Base-by-base conservation (phyloP, 2,888 invertebrate genomes). In the Amblyjoppa proteus region DNA sequence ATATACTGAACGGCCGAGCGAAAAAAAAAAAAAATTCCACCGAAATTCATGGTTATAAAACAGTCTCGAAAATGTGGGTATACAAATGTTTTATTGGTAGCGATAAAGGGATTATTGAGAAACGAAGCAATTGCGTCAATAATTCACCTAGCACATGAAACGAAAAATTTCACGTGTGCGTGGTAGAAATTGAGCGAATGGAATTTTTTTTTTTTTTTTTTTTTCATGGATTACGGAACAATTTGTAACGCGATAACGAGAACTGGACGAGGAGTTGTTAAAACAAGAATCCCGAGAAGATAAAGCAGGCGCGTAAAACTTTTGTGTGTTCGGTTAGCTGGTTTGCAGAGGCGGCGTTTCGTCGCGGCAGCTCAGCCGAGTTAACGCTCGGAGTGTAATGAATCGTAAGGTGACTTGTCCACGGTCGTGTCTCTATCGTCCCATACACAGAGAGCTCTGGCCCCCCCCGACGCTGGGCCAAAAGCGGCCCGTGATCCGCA, bases 401-500 rank as follows among this genome's bases (percentile, higher is more conserved):
- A 84, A 84, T 58, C 64, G 71, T 84, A 80, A 84, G 66, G 84
- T 80, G 68, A 84, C 73, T 79, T 75, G 74, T 61, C 69, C 61
- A 79, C 69, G 45, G 25, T 61, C 61, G 53, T 73, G 74, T 41
- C 20, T 31, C 34, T 3, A 41, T 28, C 75, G 69, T 25, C 86
- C 83, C 84, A 87, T 82, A 83, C 84, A 81, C 82, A 41, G 74
- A 41, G 74, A 74, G 79, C 56, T 80, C 58, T 38, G 71, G 78
- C 49, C 49, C 79, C 64, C 79, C 58, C 61, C 61, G 61, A 31
- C 45, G 85, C 66, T 81, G 49, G 77, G 77, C 73, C 84, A 71
- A 87, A 84, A 58, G 68, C 69, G 85, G 82, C 84, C 77, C 58
- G 78, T 82, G 84, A 88, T 86, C 84, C 81, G 87, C 84, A 70